phyloP scores from a whole-genome alignment of 1,140 invertebrate species.

The Dysdera silvatica region DNA sequence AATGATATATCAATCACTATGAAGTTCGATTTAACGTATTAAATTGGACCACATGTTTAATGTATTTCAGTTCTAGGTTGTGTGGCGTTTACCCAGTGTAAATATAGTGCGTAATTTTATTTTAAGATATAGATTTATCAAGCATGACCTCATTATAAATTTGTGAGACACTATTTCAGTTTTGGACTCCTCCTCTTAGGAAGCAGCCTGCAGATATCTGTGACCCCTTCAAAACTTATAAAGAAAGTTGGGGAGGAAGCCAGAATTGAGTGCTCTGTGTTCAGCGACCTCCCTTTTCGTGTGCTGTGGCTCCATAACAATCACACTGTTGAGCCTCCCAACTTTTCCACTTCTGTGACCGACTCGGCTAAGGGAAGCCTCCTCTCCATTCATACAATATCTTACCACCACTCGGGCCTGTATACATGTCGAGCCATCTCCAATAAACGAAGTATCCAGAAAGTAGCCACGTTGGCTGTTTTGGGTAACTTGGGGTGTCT shows the following conservation, averaged over 20 bases:
- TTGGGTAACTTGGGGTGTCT: constrained; percentile 21
- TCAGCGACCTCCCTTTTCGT: constrained; percentile 11
- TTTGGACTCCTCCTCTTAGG: too few species aligned
- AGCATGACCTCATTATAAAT: too few species aligned
- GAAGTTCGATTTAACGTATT: too few species aligned
- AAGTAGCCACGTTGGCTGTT: constrained; percentile 20
- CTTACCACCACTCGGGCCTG: constrained; percentile 15
- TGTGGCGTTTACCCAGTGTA: too few species aligned
- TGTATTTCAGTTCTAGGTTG: too few species aligned
- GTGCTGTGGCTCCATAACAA: constrained; percentile 28
- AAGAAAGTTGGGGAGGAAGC: constrained; percentile 9
- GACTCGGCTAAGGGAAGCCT: constrained; percentile 12
- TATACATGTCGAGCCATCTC: constrained; percentile 26
- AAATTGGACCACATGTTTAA: too few species aligned
- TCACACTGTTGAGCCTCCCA: constrained; percentile 13
- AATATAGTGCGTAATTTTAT: too few species aligned
- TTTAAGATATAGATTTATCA: too few species aligned
- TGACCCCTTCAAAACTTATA: constrained; percentile 11
- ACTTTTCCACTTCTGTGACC: constrained; percentile 10
- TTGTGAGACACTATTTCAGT: too few species aligned
- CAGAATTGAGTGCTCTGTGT: constrained; percentile 8
- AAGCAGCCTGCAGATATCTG: background rate
- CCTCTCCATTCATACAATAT: constrained; percentile 7
- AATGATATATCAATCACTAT: too few species aligned
- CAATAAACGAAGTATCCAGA: constrained; percentile 27